Conservation (phyloP, 1,140 invertebrate genomes). For the Littorina saxatilis region DNA sequence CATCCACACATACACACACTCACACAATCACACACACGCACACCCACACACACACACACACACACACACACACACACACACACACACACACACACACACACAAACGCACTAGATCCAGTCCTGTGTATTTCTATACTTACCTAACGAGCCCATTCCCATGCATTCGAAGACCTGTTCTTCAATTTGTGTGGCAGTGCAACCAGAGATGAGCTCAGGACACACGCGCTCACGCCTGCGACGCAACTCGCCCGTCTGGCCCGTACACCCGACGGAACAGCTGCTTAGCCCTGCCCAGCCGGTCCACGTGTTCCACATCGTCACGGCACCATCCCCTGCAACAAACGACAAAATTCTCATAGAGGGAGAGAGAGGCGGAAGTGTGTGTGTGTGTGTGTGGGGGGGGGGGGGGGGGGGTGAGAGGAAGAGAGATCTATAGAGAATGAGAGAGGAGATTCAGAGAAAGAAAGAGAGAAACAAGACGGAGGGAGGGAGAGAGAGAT, state of each 20-base stretch:
- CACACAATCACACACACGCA: no score
- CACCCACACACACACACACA: no score
- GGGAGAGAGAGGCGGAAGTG: no score
- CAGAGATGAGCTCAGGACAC: background rate
- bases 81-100: no score
- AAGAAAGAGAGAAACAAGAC: background rate
- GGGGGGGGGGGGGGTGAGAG: background rate
- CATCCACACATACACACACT: no score
- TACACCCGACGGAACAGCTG: background rate
- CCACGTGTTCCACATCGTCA: background rate
- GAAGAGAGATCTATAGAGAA: background rate
- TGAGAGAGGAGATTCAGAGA: background rate
- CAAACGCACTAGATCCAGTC: no score
- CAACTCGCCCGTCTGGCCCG: background rate
- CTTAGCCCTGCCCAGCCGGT: background rate
- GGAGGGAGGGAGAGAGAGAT: no score
- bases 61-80: no score
- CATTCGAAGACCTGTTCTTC: background rate
- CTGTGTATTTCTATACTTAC: background rate
- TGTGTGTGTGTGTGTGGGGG: no score
- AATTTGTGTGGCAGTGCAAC: background rate
- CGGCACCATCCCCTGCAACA: background rate
- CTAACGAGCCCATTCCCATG: background rate
- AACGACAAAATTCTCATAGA: no score
- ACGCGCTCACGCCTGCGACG: background rate